These are phyloP conservation scores for Odocoileus hemionus DNA, from an alignment of 2,113 vertebrate species.

Conservation along the genomic window DNA sequence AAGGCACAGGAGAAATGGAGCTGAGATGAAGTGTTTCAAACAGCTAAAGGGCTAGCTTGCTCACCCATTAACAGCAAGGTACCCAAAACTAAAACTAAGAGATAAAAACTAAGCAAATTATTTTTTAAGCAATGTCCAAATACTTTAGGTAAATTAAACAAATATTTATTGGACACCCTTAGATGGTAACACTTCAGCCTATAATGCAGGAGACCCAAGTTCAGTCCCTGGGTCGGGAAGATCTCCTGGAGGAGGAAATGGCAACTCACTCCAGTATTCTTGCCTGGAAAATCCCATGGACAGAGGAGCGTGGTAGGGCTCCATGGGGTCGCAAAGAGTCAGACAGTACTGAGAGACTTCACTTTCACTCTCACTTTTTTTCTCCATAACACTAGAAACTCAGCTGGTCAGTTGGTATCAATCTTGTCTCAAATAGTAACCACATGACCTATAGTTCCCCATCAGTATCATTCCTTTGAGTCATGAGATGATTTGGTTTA, in stretches of 20 bases:
- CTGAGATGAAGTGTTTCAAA: not conserved
- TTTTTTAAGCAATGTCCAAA: not conserved
- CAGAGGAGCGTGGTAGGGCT: not conserved
- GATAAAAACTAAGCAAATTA: not conserved
- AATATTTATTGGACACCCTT: not conserved
- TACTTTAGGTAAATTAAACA: not conserved
- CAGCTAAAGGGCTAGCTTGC: not conserved
- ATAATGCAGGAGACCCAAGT: rapidly evolving
- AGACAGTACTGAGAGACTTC: rapidly evolving
- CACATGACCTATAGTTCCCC: not conserved
- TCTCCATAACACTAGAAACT: not conserved
- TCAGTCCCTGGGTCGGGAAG: not conserved
- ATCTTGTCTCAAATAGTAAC: not conserved
- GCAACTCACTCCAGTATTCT: not conserved
- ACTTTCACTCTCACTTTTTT: not conserved
- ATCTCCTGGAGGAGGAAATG: not conserved
- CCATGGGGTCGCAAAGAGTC: rapidly evolving
- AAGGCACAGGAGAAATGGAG: slow-evolving; percentile 9
- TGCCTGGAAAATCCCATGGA: not conserved
- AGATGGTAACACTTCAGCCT: not conserved
- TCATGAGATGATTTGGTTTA: not conserved
- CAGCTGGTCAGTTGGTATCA: not conserved
- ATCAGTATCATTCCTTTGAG: not conserved
- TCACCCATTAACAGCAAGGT: not conserved
- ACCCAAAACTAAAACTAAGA: not conserved